Base-by-base conservation (phyloP, 2,888 invertebrate species). In the Pheosia tremula region DNA sequence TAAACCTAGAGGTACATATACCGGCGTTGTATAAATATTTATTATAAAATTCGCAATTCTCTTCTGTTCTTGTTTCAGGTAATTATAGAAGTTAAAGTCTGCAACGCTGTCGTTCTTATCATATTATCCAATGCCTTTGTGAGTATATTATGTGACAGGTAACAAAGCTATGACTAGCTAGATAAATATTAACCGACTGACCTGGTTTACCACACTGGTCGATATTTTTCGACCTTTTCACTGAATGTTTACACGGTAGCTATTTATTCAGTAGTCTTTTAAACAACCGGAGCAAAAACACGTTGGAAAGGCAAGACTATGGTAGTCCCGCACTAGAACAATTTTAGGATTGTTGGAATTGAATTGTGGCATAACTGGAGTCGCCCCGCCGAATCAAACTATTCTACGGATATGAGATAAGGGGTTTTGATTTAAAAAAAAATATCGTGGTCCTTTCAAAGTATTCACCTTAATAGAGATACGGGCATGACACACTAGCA, bases 171-270 rank as follows among this genome's bases (percentile, higher is more conserved):
- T 57, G 69, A 49, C 61, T 73, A 69, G 72, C 75, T 73, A 73
- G 64, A 59, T 73, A 73, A 63, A 59, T 63, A 72, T 71, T 76
- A 79, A 69, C 81, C 81, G 75, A 77, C 71, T 86, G 82, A 85
- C 85, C 85, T 75, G 78, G 74, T 81, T 83, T 63, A 60, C 60
- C 52, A 39, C 55, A 43, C 71, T 13, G 79, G 68, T 83, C 83
- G 72, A 83, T 83, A 75, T 60, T 72, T 77, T 79, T 74, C 72
- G 69, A 80, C 76, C 77, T 80, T 80, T 78, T 69, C 58, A 6
- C 57, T 66, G 43, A 64, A 60, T 58, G 69, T 64, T 63, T 64
- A 63, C 57, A 56, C 60, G 57, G 62, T 59, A 53, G 50, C 54
- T 56, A 47, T 47, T 47, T 56, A 11, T 41, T 38, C 9, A 39